phyloP scores from a whole-genome alignment of 2,797 vertebrate species.

The Antrozous pallidus region DNA sequence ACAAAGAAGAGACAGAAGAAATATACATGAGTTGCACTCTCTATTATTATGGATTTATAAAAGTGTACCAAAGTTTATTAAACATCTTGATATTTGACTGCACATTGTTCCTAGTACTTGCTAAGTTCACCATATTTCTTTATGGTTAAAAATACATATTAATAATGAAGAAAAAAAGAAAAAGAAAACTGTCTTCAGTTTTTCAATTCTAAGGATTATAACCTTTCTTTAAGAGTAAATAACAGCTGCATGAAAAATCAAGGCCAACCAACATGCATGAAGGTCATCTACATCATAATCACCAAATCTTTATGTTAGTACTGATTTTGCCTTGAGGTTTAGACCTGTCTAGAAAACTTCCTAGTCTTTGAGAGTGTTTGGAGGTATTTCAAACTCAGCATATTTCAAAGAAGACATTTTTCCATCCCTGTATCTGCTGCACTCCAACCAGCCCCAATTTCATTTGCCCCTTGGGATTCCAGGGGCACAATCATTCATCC shows the following conservation, averaged over 20 bases:
- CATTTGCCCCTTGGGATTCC: not conserved
- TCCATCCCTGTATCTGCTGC: not conserved
- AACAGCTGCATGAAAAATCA: not conserved
- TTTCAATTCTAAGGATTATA: not conserved
- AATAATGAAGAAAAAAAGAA: not conserved
- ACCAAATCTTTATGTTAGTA: not conserved
- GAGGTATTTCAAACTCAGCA: not conserved
- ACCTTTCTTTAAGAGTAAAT: not conserved
- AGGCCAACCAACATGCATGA: rapidly evolving
- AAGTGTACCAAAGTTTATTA: not conserved
- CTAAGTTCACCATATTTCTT: not conserved
- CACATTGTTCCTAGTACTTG: not conserved
- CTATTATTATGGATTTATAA: not conserved
- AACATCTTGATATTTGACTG: not conserved
- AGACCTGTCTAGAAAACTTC: not conserved
- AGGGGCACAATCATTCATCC: rapidly evolving
- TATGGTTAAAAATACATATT: not conserved
- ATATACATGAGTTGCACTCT: not conserved
- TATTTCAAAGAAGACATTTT: not conserved
- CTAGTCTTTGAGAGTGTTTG: not conserved
- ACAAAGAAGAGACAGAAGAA: not conserved
- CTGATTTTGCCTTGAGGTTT: not conserved
- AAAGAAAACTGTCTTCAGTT: not conserved
- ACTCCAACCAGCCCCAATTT: rapidly evolving
- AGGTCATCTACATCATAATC: rapidly evolving